Evolutionary conservation across 2,888 invertebrate species (phyloP).

Genomic region (Calliphora vomitoria): DNA sequence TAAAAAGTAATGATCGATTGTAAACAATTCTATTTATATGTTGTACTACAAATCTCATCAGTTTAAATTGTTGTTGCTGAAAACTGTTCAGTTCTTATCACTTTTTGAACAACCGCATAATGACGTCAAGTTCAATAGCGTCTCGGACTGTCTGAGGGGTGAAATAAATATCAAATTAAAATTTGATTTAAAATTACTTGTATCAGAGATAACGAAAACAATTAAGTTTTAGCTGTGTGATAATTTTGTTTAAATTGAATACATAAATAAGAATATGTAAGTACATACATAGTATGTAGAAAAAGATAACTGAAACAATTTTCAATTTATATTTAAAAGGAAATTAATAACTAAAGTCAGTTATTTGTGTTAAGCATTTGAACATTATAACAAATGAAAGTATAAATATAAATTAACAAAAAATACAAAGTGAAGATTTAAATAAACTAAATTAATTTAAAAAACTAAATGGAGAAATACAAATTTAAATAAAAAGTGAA

Average conservation of each 20-base stretch:
- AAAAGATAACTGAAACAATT: slow-evolving; percentile 27
- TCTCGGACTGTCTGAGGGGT: not conserved
- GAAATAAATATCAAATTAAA: slow-evolving; percentile 10
- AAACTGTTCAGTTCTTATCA: slow-evolving; percentile 6
- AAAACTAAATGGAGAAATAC: too few species aligned
- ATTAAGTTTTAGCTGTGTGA: not conserved
- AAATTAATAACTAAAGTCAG: slow-evolving; percentile 5
- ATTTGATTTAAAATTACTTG: slow-evolving; percentile 41
- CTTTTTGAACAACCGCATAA: slow-evolving; percentile 39
- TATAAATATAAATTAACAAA: not conserved
- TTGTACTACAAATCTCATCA: not conserved
- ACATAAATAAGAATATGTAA: not conserved
- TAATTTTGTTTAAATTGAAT: not conserved
- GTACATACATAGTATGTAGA: not conserved
- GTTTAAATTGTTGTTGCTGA: not conserved
- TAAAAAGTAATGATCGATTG: slow-evolving; percentile 1
- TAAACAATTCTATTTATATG: not conserved
- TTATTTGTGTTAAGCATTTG: not conserved
- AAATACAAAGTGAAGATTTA: not conserved
- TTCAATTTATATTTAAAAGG: slow-evolving; percentile 18
- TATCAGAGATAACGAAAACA: slow-evolving; percentile 41
- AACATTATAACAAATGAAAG: not conserved
- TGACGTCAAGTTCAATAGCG: slow-evolving; percentile 50
- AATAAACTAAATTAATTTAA: not conserved
- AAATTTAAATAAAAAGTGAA: slow-evolving; percentile 9